phyloP scores from a whole-genome alignment of 2,888 invertebrate genomes.

The Helicoverpa assulta region DNA sequence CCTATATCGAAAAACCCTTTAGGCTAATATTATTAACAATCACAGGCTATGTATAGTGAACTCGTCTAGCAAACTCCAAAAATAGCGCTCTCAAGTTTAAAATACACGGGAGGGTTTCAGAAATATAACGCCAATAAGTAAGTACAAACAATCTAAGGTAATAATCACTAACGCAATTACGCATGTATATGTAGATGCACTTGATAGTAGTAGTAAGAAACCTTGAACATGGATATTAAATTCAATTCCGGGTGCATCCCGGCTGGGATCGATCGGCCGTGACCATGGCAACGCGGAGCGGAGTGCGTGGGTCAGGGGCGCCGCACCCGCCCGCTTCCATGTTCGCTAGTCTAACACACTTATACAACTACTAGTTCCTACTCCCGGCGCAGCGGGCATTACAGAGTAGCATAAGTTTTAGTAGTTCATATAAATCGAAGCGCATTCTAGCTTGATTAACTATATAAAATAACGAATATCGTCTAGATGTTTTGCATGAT shows the following conservation, averaged over 20 bases:
- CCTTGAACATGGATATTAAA: slow-evolving; percentile 68
- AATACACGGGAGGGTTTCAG: slow-evolving; percentile 4
- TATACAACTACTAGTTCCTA: slow-evolving; percentile 38
- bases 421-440: not conserved
- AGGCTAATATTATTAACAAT: slow-evolving; percentile 15
- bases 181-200: slow-evolving; percentile 34
- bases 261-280: slow-evolving; percentile 84
- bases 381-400: slow-evolving; percentile 1
- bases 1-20: slow-evolving; percentile 3
- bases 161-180: slow-evolving; percentile 13
- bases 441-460: no score
- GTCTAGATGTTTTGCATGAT: not conserved
- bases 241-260: slow-evolving; percentile 81
- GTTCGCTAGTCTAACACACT: slow-evolving; percentile 44
- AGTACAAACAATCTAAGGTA: slow-evolving; percentile 1
- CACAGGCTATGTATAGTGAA: not conserved
- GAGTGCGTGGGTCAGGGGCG: slow-evolving; percentile 86
- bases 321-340: slow-evolving; percentile 55
- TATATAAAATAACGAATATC: not conserved
- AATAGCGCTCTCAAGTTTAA: slow-evolving; percentile 31
- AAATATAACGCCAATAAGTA: slow-evolving; percentile 5
- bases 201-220: slow-evolving; percentile 53
- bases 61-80: slow-evolving; percentile 12
- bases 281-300: slow-evolving; percentile 84
- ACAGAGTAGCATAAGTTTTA: slow-evolving; percentile 7